Evolutionary conservation across 2,797 vertebrate species (phyloP).

Genomic region (Mus minutoides): DNA sequence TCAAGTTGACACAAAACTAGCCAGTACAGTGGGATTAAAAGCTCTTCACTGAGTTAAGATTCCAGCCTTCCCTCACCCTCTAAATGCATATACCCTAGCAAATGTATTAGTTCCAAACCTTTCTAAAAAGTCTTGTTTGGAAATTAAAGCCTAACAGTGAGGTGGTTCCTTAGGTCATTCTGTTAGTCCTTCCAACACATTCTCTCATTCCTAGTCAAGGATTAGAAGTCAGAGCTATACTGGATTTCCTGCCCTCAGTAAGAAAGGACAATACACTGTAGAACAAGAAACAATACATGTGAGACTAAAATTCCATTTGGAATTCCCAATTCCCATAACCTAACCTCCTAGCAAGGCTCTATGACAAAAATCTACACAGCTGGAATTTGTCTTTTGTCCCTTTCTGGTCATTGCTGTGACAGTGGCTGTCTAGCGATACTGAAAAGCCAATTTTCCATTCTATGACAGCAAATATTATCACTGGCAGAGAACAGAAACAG

Average conservation of each 20-base stretch:
- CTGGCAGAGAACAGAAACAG: neutral
- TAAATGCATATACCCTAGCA: neutral
- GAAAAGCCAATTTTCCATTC: constrained; percentile 8
- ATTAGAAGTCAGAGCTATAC: neutral
- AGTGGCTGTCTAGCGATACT: neutral
- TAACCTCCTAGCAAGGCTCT: neutral
- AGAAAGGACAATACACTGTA: neutral
- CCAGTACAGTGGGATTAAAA: too few relatives aligned
- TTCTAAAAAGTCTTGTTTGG: neutral
- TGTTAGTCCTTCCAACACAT: neutral
- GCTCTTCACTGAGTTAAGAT: neutral
- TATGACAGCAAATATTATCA: constrained; percentile 18
- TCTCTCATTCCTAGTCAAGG: neutral
- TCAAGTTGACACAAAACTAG: too few relatives aligned
- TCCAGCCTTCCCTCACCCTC: neutral
- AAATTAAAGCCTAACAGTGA: constrained; percentile 22
- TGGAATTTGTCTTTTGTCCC: neutral
- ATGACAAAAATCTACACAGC: neutral
- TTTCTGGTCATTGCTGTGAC: neutral
- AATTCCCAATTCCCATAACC: constrained; percentile 26
- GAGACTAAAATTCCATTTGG: neutral
- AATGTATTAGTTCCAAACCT: neutral
- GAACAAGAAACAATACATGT: neutral
- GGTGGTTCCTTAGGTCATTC: neutral
- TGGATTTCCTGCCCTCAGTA: neutral